A percentile compares a stretch with the other conserved stretches of the same genome.
These are phyloP conservation scores for Porphyrio hochstetteri DNA, from an alignment of 2,113 vertebrate genomes.

Conservation along the genomic window DNA sequence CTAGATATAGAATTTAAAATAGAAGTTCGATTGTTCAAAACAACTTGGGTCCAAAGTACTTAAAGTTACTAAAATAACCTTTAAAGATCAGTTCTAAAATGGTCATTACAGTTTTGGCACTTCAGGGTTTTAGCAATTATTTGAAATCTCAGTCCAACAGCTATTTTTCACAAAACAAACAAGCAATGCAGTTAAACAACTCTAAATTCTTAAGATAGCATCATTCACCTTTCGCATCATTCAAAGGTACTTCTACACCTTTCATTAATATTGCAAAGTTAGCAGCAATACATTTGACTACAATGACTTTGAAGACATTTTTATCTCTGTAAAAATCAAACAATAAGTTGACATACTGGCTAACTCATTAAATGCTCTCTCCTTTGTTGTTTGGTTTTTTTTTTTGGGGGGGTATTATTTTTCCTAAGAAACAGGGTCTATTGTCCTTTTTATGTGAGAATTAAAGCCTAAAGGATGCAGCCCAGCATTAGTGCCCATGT, in stretches of 20 bases:
- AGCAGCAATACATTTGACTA: not conserved
- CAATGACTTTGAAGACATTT: not conserved
- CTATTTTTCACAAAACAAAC: not conserved
- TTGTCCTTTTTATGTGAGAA: not conserved
- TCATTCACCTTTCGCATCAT: not conserved
- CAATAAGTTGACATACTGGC: not conserved
- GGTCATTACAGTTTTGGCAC: not conserved
- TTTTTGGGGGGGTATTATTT: not conserved
- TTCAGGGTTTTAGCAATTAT: not conserved
- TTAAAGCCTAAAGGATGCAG: not conserved
- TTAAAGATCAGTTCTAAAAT: not conserved
- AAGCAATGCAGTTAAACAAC: not conserved
- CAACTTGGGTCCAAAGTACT: not conserved
- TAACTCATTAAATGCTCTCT: not conserved
- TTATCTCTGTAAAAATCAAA: not conserved
- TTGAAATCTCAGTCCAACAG: not conserved
- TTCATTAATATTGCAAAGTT: not conserved
- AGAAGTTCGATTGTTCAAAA: not conserved
- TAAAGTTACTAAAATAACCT: not conserved
- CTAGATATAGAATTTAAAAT: not conserved
- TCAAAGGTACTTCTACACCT: not conserved
- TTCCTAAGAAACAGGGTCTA: not conserved
- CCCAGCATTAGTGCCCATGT: not conserved
- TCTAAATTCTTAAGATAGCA: not conserved
- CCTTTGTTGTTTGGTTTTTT: not conserved